Evolutionary conservation across 1,140 invertebrate genomes (phyloP).

Genomic region (Ooceraea biroi): DNA sequence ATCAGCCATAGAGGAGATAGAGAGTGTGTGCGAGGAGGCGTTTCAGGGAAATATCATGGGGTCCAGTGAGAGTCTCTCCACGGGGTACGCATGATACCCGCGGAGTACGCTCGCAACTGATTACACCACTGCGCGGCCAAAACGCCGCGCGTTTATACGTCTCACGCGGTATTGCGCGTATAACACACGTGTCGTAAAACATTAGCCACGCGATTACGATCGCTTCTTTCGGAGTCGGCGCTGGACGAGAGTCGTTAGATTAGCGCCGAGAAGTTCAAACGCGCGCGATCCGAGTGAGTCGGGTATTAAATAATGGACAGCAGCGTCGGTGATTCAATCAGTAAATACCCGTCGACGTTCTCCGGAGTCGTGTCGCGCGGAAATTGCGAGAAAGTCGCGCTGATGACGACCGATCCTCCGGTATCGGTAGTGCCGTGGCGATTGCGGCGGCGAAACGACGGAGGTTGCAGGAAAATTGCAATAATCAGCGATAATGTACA

Average conservation of each 20-base stretch:
- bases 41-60: constrained; percentile 14
- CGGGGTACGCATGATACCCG: constrained; percentile 2
- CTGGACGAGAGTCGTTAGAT: constrained; percentile 1
- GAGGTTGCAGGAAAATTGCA: constrained; percentile 45
- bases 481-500: constrained; percentile 58
- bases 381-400: constrained; percentile 49
- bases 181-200: constrained; percentile 35
- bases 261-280: constrained; percentile 9
- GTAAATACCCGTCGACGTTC: constrained; percentile 11
- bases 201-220: constrained; percentile 40
- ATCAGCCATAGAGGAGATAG: not conserved
- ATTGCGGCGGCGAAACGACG: constrained; percentile 13
- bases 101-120: not conserved
- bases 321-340: constrained; percentile 36
- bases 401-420: constrained; percentile 18
- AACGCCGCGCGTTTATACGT: not conserved
- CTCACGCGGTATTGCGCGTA: not conserved
- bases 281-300: constrained; percentile 1
- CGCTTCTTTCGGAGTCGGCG: constrained; percentile 15
- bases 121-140: not conserved
- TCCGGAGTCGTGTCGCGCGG: not conserved
- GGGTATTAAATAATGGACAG: constrained; percentile 38
- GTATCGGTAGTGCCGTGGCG: not conserved
- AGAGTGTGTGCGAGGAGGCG: no score
- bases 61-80: not conserved